Evolutionary conservation across 2,888 invertebrate species (phyloP).

Genomic region (Caenorhabditis becei): DNA sequence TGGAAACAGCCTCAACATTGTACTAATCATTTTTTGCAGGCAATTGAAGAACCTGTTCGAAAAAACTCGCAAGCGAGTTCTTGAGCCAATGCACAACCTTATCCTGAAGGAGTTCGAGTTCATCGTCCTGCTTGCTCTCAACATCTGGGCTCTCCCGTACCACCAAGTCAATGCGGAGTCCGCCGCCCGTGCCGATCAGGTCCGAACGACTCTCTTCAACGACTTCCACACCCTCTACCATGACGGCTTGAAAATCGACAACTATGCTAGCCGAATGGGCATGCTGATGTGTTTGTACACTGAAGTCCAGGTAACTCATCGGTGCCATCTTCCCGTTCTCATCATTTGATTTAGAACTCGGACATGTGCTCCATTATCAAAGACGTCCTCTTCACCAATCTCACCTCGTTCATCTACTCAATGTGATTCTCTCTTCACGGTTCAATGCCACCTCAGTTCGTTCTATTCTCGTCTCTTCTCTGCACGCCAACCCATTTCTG

Average conservation of each 20-base stretch:
- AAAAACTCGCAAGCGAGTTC: slow-evolving; percentile 12
- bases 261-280: slow-evolving; percentile 58
- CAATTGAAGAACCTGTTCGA: slow-evolving; percentile 22
- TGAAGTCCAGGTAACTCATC: slow-evolving; percentile 42
- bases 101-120: slow-evolving; percentile 58
- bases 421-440: background rate
- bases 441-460: background rate
- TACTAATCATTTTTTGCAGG: background rate
- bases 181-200: slow-evolving; percentile 14
- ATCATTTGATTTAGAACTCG: slow-evolving; percentile 30
- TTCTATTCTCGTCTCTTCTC: background rate
- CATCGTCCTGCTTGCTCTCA: slow-evolving; percentile 42
- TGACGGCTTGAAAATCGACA: slow-evolving; percentile 56
- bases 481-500: slow-evolving; percentile 3
- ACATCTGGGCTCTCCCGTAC: slow-evolving; percentile 53
- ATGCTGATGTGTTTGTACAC: slow-evolving; percentile 55
- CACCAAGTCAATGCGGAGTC: slow-evolving; percentile 15
- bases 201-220: slow-evolving; percentile 36
- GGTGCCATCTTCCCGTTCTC: background rate
- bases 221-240: slow-evolving; percentile 57
- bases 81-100: slow-evolving; percentile 50
- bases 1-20: background rate
- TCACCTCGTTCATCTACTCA: slow-evolving; percentile 19
- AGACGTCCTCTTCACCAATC: slow-evolving; percentile 34
- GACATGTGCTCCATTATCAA: slow-evolving; percentile 33